Conservation (phyloP, 2,797 vertebrate genomes). For the Melopsittacus undulatus region DNA sequence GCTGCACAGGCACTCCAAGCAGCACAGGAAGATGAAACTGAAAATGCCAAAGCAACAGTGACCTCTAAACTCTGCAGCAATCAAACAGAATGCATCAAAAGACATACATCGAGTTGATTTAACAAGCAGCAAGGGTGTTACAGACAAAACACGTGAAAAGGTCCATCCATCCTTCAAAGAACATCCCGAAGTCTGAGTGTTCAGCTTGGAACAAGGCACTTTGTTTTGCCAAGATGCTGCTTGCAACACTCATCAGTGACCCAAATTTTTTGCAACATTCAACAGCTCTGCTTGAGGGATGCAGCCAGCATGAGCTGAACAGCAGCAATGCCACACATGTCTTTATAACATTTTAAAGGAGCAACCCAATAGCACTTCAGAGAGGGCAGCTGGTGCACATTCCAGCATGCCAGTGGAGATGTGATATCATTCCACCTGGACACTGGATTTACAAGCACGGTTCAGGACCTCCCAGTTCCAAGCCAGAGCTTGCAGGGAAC, state of each 20-base stretch:
- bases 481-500: background rate
- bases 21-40: background rate
- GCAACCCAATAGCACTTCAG: background rate
- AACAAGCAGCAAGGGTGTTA: background rate
- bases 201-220: background rate
- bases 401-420: background rate
- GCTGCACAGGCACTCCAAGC: background rate
- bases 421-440: background rate
- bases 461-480: accelerated
- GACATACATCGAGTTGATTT: background rate
- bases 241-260: background rate
- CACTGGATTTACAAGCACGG: background rate
- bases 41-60: background rate
- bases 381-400: background rate
- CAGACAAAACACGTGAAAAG: background rate
- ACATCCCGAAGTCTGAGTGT: background rate
- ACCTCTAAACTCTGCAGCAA: background rate
- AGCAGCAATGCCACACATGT: accelerated
- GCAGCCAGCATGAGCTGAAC: background rate
- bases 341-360: background rate
- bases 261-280: background rate
- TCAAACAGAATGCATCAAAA: background rate
- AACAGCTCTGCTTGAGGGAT: background rate
- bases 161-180: background rate
- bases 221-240: background rate